These are phyloP conservation scores for Vicugna pacos DNA, from an alignment of 2,113 vertebrate genomes.

Conservation along the genomic window DNA sequence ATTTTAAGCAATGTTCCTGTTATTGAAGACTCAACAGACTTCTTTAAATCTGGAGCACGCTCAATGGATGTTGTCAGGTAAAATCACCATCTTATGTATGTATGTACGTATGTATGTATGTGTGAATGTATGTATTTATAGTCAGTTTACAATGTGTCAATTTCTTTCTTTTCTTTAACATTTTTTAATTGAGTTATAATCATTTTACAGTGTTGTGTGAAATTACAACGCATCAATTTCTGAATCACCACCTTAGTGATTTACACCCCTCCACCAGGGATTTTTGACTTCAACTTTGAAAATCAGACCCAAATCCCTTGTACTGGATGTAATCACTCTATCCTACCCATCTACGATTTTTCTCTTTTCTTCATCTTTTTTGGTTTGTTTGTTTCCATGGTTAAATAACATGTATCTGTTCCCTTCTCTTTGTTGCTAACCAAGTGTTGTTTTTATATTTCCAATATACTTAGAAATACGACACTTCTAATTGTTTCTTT, in stretches of 20 bases:
- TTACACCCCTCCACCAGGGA: accelerated
- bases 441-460: neutral
- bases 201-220: too few species aligned
- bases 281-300: neutral
- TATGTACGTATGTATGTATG: too few species aligned
- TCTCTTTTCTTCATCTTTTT: neutral
- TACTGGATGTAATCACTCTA: neutral
- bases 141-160: too few species aligned
- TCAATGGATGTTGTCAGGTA: slow-evolving; percentile 93
- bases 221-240: too few species aligned
- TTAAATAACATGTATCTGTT: neutral
- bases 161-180: too few species aligned
- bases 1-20: slow-evolving; percentile 89
- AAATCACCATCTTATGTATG: neutral
- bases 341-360: neutral
- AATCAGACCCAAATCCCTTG: neutral
- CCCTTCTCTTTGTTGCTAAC: neutral
- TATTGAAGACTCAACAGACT: slow-evolving; percentile 91
- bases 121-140: too few species aligned
- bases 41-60: slow-evolving; percentile 92
- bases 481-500: neutral
- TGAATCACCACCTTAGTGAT: too few species aligned
- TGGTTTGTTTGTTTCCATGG: neutral
- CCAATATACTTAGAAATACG: neutral
- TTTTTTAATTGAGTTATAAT: too few species aligned